Conservation (phyloP, 2,797 vertebrate genomes). For the Nannoperca obscura region DNA sequence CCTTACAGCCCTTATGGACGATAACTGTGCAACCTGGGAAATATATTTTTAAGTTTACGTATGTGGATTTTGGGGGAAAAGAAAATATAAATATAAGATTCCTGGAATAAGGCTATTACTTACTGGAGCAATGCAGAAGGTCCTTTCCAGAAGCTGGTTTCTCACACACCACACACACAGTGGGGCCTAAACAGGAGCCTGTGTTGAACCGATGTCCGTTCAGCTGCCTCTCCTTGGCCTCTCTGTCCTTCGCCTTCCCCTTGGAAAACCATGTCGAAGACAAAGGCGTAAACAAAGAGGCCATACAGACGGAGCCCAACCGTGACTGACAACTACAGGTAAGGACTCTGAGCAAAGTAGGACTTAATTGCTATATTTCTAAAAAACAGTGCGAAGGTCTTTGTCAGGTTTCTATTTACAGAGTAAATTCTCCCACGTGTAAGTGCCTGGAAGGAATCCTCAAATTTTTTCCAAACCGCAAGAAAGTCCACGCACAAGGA, state of each 20-base stretch:
- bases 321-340: neutral
- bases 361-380: conserved; percentile 2
- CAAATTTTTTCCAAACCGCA: conserved; percentile 29
- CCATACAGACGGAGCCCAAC: neutral
- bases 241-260: conserved; percentile 92
- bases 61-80: neutral
- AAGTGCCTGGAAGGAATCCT: conserved; percentile 31
- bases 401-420: conserved; percentile 39
- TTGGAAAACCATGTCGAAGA: conserved; percentile 70
- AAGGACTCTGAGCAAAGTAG: neutral
- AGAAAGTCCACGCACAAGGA: conserved; percentile 55
- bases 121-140: conserved; percentile 92
- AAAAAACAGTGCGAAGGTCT: conserved; percentile 4
- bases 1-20: conserved; percentile 93
- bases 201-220: conserved; percentile 90
- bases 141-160: conserved; percentile 91
- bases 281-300: conserved; percentile 56
- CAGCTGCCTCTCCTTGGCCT: conserved; percentile 87
- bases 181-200: conserved; percentile 88
- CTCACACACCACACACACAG: conserved; percentile 91
- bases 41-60: neutral
- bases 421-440: conserved; percentile 26
- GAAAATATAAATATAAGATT: too few relatives aligned
- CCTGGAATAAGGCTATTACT: conserved; percentile 65
- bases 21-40: conserved; percentile 89